phyloP scores from a whole-genome alignment of 2,113 vertebrate species.

The Calypte anna region DNA sequence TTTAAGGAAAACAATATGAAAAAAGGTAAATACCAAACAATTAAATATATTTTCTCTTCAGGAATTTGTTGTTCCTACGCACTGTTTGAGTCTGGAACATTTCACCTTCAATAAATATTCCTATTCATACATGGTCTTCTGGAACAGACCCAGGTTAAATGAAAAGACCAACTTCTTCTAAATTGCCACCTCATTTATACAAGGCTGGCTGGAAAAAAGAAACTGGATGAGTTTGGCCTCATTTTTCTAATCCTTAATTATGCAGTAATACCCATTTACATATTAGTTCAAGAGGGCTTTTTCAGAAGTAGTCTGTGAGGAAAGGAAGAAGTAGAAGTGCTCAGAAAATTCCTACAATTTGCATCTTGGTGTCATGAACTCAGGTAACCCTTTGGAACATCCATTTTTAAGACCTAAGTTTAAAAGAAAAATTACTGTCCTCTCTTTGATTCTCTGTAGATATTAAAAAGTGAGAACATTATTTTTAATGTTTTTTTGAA shows the following conservation, averaged over 20 bases:
- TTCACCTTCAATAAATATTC: conserved; percentile 66
- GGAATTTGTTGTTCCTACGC: conserved; percentile 46
- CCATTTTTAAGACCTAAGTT: background rate
- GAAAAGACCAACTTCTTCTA: conserved; percentile 52
- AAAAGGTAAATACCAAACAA: background rate
- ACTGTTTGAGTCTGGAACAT: conserved; percentile 49
- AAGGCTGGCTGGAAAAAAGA: conserved; percentile 31
- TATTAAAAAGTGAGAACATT: background rate
- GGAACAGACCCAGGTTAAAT: conserved; percentile 58
- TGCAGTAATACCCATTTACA: conserved; percentile 21
- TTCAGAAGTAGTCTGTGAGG: background rate
- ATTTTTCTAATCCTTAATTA: conserved; percentile 27
- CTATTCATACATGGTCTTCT: background rate
- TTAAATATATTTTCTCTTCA: conserved; percentile 47
- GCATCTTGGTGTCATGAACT: conserved; percentile 14
- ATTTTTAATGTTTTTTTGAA: background rate
- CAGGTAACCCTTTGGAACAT: background rate
- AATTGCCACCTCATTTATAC: conserved; percentile 31
- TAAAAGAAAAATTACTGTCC: background rate
- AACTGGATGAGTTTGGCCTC: conserved; percentile 2
- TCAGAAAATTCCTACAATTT: conserved; percentile 9
- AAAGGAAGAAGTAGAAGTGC: background rate
- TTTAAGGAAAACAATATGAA: background rate
- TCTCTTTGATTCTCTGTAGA: background rate
- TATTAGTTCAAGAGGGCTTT: conserved; percentile 33